Base-by-base conservation (phyloP, 2,888 invertebrate species). In the Cantharis rufa region DNA sequence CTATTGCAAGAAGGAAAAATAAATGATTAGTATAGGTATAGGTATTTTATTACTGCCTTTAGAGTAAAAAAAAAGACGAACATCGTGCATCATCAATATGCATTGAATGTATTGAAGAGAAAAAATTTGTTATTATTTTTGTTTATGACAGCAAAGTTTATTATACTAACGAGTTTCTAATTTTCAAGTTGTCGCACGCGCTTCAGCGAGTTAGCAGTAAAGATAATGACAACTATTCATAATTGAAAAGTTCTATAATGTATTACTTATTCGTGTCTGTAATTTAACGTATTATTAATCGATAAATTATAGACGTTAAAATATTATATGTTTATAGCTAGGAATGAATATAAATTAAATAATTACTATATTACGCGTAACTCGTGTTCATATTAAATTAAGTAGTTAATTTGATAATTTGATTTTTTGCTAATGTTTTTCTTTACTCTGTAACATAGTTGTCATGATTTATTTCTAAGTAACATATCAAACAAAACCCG, bases 81-180 rank as follows among this genome's bases (percentile, higher is more conserved):
- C n/a, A n/a, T 18, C 64, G 64, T 64, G 21, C 64, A 64, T 21
- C 64, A 64, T 64, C 64, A 64, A 64, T 64, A 64, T 48, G 21
- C 64, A 18, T 64, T 18, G 64, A n/a, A 64, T 64, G 64, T 63
- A 63, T 21, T 18, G 13, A 13, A 21, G 9, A 64, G 63, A 66
- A 11, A 66, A 66, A 66, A n/a, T 21, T n/a, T 24, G 7, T 21
- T 48, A 48, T 48, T 48, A 48, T 48, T 48, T 48, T 66, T 66
- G 64, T 66, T 66, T 66, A 66, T 11, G 21, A 21, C 64, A 66
- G 64, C 64, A 21, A 21, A 66, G 64, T 66, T 66, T 66, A 66
- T 66, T 66, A 48, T 66, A 66, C 64, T 66, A 18, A 21, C 64
- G 24, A 66, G 64, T 66, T 66, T 66, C 64, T 66, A 66, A 66